Base-by-base conservation (phyloP, 2,113 vertebrate species). In the Trematocara marginatum region DNA sequence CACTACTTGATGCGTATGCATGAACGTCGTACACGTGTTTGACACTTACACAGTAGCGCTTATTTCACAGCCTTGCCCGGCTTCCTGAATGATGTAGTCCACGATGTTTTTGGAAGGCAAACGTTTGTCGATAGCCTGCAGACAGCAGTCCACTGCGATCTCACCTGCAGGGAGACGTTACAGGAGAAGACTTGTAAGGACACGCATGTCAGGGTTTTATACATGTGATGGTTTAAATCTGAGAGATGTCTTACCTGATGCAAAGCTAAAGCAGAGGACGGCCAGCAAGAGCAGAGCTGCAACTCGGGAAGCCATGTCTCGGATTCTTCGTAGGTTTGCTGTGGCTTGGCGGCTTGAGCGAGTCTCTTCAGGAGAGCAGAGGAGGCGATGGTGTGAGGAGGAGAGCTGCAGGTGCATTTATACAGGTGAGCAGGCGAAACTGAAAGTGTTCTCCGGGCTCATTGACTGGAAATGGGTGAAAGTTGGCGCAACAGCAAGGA, bases 281-380 rank as follows among this genome's bases (percentile, higher is more conserved):
- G 66, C 88, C 80, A 94, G 82, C 79, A 95, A 16, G 64, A 95
- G 56, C 57, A 94, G 82, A 61, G 84, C 71, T 81, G 90, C 71
- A 47, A 57, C 53, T 69, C 49, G 79, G 59, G 92, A 79, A 12
- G 90, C 85, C 95, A 95, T 95, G 88, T 80, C 81, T 89, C 29
- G 7, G 81, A 29, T 31, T 86, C n/a, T 79, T 56, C 0, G 38
- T 51, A 1, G 88, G 64, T 66, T 16, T 82, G 57, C 82, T 29
- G 86, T 35, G 23, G 80, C 51, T 49, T 13, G 2, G 54, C 26
- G 80, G 31, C 49, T 87, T 79, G 76, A 13, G 64, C 0, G 66
- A 87, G 69, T 81, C 34, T 88, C 71, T 90, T 82, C 80, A 49
- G 80, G 85, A 45, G 86, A 1, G 61, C 2, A 31, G 15, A 88